Base-by-base conservation (phyloP, 92 coral and sea anemone species). In the Pocillopora meandrina region DNA sequence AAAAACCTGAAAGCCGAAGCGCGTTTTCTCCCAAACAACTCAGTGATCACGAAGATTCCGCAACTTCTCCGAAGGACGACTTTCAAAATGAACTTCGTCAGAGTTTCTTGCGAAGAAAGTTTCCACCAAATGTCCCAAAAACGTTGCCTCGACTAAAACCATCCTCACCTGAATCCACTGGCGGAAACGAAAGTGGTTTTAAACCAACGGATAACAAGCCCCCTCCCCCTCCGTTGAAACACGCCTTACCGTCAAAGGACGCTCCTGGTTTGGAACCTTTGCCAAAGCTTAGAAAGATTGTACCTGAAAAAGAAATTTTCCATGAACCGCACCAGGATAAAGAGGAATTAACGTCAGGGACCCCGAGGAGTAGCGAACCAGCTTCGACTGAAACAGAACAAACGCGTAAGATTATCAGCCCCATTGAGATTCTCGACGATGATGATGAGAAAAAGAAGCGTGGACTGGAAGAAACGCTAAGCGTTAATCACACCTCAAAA, bases 341-440 rank as follows among this genome's bases (percentile, higher is more conserved):
- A 34, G 85, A 82, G n/a, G 71, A 66, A 57, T 47, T 67, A 10
- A 65, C 15, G 7, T 63, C 80, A 58, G 83, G 63, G 57, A 85
- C 75, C 21, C 64, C 26, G 13, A 77, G 71, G 58, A 79, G 31
- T 34, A 65, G 78, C 58, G 82, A 80, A 70, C 84, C 71, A 18
- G 63, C 65, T 19, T 63, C 79, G 12, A 72, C 49, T 17, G 79
- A 71, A 23, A 81, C 78, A 15, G 93, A 90, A 56, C 90, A 94
- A 26, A 59, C 67, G 55, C 74, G 89, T 57, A 94, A 88, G 56
- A 77, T 87, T 26, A 85, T 84, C 61, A 92, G 90, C 72, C 98
- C 98, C 9, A 94, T 94, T 56, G 98, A 94, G 84, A 90, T 94
- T 61, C 76, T 94, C 61, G 98, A 94, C 71, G 98, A 94, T 34